Conservation (phyloP, 2,888 invertebrate genomes). For the Melitaea athalia region DNA sequence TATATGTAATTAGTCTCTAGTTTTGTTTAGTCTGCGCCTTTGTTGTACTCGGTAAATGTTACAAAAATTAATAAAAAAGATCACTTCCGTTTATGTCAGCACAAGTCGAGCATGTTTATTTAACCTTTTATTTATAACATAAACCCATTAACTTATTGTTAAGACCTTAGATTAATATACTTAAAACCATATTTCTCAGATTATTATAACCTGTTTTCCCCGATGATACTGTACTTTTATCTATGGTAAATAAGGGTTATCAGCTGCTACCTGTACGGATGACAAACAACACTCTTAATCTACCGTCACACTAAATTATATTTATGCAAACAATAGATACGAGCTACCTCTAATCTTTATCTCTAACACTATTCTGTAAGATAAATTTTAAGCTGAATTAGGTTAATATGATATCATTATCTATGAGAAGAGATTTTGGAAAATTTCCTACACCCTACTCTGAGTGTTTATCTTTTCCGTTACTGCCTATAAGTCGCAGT, state of each 20-base stretch:
- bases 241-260: conserved; percentile 68
- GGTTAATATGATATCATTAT: conserved; percentile 38
- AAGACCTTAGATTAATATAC: neutral
- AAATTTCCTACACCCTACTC: conserved; percentile 10
- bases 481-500: too few species aligned
- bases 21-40: too few species aligned
- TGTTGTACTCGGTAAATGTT: too few species aligned
- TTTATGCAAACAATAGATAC: conserved; percentile 67
- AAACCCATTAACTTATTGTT: too few species aligned
- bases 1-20: too few species aligned
- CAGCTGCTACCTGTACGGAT: conserved; percentile 65
- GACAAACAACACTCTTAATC: conserved; percentile 74
- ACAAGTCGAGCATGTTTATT: too few species aligned
- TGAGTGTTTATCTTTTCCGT: neutral
- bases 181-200: conserved; percentile 1
- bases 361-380: conserved; percentile 50
- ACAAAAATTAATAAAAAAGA: too few species aligned
- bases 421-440: conserved; percentile 14
- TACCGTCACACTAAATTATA: conserved; percentile 64
- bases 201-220: conserved; percentile 45
- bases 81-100: too few species aligned
- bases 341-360: conserved; percentile 78
- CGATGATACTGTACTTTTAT: conserved; percentile 55
- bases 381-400: conserved; percentile 36
- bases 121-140: too few species aligned